Conservation (phyloP, 1,140 invertebrate species). For the Zophobas atratus region DNA sequence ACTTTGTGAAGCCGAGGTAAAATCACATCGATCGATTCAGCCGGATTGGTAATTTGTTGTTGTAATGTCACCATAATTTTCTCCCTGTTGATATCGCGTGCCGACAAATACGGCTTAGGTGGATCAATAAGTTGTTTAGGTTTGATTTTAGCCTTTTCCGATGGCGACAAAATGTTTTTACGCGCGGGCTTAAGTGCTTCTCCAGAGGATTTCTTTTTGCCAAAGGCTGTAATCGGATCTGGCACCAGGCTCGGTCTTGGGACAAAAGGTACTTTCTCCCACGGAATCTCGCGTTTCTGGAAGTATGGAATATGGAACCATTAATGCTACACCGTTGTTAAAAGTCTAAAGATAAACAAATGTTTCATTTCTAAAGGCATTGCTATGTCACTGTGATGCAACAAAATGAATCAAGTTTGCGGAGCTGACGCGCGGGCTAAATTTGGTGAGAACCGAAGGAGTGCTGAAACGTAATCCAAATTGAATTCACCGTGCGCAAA, state of each 20-base stretch:
- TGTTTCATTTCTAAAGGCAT: not conserved
- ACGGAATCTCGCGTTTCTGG: constrained; percentile 84
- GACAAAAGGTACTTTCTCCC: constrained; percentile 88
- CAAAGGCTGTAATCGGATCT: constrained; percentile 86
- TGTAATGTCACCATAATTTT: constrained; percentile 71
- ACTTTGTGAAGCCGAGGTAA: constrained; percentile 73
- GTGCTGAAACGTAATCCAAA: constrained; percentile 20
- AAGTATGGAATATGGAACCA: constrained; percentile 67
- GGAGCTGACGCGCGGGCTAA: constrained; percentile 16
- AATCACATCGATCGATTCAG: constrained; percentile 75
- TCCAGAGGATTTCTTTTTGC: constrained; percentile 70
- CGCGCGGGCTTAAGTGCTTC: constrained; percentile 51
- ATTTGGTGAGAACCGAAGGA: constrained; percentile 15
- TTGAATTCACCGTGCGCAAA: constrained; percentile 37
- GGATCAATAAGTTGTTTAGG: constrained; percentile 72
- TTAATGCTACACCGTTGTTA: constrained; percentile 43
- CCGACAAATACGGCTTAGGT: constrained; percentile 75
- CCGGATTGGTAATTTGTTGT: constrained; percentile 57
- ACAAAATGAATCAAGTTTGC: not conserved
- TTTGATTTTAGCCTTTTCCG: constrained; percentile 71
- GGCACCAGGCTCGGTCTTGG: constrained; percentile 85
- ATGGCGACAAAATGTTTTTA: constrained; percentile 63
- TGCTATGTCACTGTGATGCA: not conserved
- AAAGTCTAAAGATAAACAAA: not conserved
- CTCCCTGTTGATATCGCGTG: constrained; percentile 74